Evolutionary conservation across 2,888 invertebrate genomes (phyloP), one percentile per base, ranked within the genome.

Genomic region (Ophraella communa): DNA sequence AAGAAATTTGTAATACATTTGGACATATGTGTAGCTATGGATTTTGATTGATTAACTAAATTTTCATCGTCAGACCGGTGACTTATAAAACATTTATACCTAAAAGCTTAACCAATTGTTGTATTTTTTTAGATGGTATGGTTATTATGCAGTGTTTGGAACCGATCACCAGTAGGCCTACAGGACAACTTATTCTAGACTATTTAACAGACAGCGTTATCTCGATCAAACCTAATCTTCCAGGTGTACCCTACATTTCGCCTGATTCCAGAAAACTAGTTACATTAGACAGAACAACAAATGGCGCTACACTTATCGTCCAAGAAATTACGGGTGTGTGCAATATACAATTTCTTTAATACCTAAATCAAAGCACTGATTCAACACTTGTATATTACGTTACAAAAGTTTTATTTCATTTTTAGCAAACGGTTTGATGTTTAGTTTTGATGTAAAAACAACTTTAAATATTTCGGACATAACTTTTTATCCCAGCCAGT

Each of bases 381-480:
- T n/a, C n/a, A n/a, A n/a, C n/a, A n/a, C n/a, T n/a, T n/a, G n/a
- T n/a, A 27, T 8, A 10, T 5, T 5, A 1, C 3, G 11, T 8
- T 52, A 18, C 4, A 61, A 30, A 17, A 20, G 2, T 11, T 42
- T 33, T 14, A 21, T 5, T 53, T 14, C 64, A 52, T 64, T 82
- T 81, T 1, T 78, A 89, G 89, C 85, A 47, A 84, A 82, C 71
- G 91, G 91, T 52, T 81, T 91, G 64, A 85, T 86, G 71, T 90
- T 91, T 75, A 84, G 87, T 30, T 91, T 91, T 79, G 91, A 91
- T 74, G 91, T 91, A 59, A 90, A 89, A 80, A 91, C 91, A 7
- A 89, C 89, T 4, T 81, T 91, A 66, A 89, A 89, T 78, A 87
- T 91, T 71, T 90, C 90, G 72, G 89, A 89, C 75, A 85, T 90